A percentile compares a stretch with the other conserved stretches of the same genome.
Conservation (phyloP, 2,113 vertebrate species). For the Microtus oregoni region DNA sequence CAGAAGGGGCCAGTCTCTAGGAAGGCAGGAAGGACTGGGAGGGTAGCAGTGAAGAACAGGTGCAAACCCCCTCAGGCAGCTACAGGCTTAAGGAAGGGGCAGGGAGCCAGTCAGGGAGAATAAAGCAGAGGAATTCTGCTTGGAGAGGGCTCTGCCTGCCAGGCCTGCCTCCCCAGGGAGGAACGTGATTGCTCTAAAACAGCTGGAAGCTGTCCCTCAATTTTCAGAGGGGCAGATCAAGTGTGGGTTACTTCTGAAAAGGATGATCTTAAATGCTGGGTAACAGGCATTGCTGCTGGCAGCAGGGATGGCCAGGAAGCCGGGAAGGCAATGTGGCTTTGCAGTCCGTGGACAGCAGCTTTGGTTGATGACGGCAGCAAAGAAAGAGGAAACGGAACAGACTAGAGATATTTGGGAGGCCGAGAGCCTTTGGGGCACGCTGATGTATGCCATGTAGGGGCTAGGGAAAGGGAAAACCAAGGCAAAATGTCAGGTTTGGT, state of each 20-base stretch:
- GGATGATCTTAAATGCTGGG: not conserved
- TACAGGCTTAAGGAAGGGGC: not conserved
- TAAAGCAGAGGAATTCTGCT: not conserved
- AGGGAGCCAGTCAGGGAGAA: not conserved
- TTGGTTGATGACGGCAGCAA: no score
- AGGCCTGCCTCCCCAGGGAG: not conserved
- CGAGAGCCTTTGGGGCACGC: not conserved
- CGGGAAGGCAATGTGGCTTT: not conserved
- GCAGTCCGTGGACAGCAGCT: not conserved
- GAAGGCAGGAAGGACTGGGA: no score
- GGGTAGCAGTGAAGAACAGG: not conserved
- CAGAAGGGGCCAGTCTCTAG: not conserved
- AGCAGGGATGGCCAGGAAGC: fast-evolving
- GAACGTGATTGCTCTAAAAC: not conserved
- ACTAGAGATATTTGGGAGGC: not conserved
- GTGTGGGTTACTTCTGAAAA: not conserved
- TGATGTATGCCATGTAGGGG: fast-evolving
- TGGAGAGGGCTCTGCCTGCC: not conserved
- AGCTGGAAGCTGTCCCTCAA: not conserved
- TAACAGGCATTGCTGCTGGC: not conserved
- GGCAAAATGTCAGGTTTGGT: not conserved
- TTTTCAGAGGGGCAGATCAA: not conserved
- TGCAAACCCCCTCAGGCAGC: no score
- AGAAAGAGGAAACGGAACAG: not conserved
- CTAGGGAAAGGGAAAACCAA: not conserved